Evolutionary conservation across 2,888 invertebrate genomes (phyloP), one percentile per base, ranked within the genome.

Genomic region (Cephus pulcher): DNA sequence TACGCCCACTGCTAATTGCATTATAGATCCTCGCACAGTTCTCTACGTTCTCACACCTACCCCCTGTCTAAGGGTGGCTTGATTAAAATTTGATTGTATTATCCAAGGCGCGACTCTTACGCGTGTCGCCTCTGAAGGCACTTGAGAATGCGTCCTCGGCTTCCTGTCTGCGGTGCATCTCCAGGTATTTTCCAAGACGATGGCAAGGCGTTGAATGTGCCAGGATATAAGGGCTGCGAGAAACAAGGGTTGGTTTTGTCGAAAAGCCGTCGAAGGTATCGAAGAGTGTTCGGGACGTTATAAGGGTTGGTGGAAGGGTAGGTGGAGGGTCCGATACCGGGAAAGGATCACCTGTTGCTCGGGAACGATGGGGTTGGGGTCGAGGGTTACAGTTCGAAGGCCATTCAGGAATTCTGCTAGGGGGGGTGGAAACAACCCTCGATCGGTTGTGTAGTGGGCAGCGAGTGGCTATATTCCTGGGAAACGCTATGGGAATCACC

Each of bases 281-380:
- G 56, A 56, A 56, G 56, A 56, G 56, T 56, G 56, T 56, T 56
- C 15, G 56, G 56, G 56, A 56, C 56, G 56, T 23, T 71, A 33
- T 71, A 71, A 34, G 71, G 71, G 71, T 71, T 32, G 71, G 71
- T 71, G 71, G 32, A 71, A 32, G 71, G 3, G 33, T 34, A 34
- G 33, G 32, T 33, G 82, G 80, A 80, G 85, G 86, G 89, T 87
- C 88, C 88, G 90, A 90, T 91, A 91, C 90, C 88, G 91, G 88
- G 90, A 91, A 90, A 89, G 90, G 88, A 90, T 91, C 88, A 89
- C 88, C 91, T 91, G 91, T 91, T 91, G 91, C 91, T 88, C 84
- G 77, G 85, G 85, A 89, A 89, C 88, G 90, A 90, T 90, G 89
- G 90, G 91, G 91, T 90, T 89, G 87, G 83, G 78, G 82, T 84